These are phyloP conservation scores for Agrochola lychnidis DNA, from an alignment of 2,888 invertebrate genomes.

Conservation along the genomic window DNA sequence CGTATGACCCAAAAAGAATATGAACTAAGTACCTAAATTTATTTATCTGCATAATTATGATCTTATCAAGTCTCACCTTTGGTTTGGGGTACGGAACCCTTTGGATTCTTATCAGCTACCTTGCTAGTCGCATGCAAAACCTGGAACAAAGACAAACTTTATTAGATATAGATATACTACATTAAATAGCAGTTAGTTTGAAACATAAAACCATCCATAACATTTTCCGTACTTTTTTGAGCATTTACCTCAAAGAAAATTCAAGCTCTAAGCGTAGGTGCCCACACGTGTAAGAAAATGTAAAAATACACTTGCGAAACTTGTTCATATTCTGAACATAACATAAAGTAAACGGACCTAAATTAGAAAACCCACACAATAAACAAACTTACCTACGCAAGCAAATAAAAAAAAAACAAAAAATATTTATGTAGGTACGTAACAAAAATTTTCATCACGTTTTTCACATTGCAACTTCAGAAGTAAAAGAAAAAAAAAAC, in stretches of 20 bases:
- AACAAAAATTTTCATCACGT: slow-evolving; percentile 48
- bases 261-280: neutral
- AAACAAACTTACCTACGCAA: neutral
- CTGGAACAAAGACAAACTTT: slow-evolving; percentile 75
- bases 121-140: slow-evolving; percentile 82
- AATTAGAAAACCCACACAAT: neutral
- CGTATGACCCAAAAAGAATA: no score
- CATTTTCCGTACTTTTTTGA: neutral
- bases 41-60: no score
- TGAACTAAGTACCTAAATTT: no score
- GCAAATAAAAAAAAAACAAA: neutral
- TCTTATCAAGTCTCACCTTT: slow-evolving; percentile 72
- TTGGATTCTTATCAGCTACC: slow-evolving; percentile 67
- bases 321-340: neutral
- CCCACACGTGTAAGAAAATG: neutral
- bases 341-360: slow-evolving; percentile 1
- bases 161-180: neutral
- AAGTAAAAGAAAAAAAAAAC: slow-evolving; percentile 56
- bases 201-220: neutral
- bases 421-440: neutral
- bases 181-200: neutral
- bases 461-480: slow-evolving; percentile 44
- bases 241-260: neutral
- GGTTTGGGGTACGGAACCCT: slow-evolving; percentile 73
- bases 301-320: neutral